Base-by-base conservation (phyloP, 1,140 invertebrate species). In the Nylanderia fulva region DNA sequence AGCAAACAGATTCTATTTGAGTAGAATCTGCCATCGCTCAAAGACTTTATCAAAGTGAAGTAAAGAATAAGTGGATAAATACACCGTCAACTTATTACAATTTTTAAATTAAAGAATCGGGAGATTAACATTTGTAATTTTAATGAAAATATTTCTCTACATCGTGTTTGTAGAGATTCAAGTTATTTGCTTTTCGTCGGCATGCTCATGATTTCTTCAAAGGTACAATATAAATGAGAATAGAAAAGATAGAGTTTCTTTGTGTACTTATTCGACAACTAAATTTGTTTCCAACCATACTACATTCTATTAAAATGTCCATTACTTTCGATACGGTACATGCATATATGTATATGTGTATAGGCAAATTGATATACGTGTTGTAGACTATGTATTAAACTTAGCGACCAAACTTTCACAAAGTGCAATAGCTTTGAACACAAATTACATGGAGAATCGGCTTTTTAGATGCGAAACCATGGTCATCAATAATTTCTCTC, bases 401-500 rank as follows among this genome's bases (percentile, higher is more conserved):
- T 79, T 13, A 61, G 42, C 21, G 29, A 79, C 61, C 11, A 68
- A 79, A 79, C 75, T 79, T 79, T 21, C 42, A 66, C 27, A 79
- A 79, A 66, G 61, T 68, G 42, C 29, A 79, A 79, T 54, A 68
- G 63, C 42, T 21, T 45, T 36, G 61, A 68, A 54, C 29, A 36
- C 29, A 68, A 68, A 68, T 66, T 66, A 52, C 60, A 52, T 4
- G 42, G 13, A 66, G 36, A 60, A 29, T 27, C 27, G n/a, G 60
- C 61, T 79, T 52, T 79, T 79, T 68, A 79, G 61, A 66, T 21
- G 61, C 61, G 45, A 66, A 68, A 68, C 61, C 75, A 79, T 36
- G 66, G 48, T 66, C 75, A 77, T 77, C 48, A 77, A 79, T 79
- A 79, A 79, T 79, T 45, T 52, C 29, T 61, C 29, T 52, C 42